phyloP scores from a whole-genome alignment of 1,140 invertebrate species.

The Macrotrachela quadricornifera region DNA sequence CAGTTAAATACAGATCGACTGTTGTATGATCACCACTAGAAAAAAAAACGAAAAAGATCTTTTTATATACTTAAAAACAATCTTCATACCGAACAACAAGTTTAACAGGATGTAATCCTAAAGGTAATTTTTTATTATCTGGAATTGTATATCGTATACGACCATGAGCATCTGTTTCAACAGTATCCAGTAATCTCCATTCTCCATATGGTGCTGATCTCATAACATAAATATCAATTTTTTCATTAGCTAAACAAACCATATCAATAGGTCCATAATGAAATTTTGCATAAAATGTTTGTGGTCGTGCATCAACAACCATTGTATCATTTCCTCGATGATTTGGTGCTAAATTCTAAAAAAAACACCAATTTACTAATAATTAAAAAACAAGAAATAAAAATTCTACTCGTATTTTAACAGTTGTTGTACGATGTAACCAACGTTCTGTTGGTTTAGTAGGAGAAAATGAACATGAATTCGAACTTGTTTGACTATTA shows the following conservation, averaged over 20 bases:
- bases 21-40: conserved; percentile 68
- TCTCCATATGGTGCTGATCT: conserved; percentile 31
- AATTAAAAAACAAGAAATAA: no score
- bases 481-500: no score
- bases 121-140: conserved; percentile 56
- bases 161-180: conserved; percentile 82
- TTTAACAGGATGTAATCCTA: conserved; percentile 86
- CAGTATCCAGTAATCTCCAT: conserved; percentile 70
- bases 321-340: conserved; percentile 96
- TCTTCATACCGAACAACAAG: conserved; percentile 41
- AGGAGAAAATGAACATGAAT: no score
- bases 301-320: conserved; percentile 62
- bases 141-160: conserved; percentile 63
- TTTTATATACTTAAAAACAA: no score
- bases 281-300: conserved; percentile 70
- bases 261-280: conserved; percentile 96
- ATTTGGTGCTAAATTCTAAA: conserved; percentile 68
- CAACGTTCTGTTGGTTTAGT: conserved; percentile 65
- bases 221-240: conserved; percentile 82
- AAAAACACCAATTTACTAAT: no score
- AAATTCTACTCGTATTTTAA: conserved; percentile 53
- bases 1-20: conserved; percentile 75
- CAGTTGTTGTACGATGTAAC: conserved; percentile 80
- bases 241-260: conserved; percentile 47
- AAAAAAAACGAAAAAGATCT: no score